A percentile compares a stretch with the other conserved stretches of the same genome.
phyloP scores from a whole-genome alignment of 2,797 vertebrate genomes.

The Catostomus latipinnis region DNA sequence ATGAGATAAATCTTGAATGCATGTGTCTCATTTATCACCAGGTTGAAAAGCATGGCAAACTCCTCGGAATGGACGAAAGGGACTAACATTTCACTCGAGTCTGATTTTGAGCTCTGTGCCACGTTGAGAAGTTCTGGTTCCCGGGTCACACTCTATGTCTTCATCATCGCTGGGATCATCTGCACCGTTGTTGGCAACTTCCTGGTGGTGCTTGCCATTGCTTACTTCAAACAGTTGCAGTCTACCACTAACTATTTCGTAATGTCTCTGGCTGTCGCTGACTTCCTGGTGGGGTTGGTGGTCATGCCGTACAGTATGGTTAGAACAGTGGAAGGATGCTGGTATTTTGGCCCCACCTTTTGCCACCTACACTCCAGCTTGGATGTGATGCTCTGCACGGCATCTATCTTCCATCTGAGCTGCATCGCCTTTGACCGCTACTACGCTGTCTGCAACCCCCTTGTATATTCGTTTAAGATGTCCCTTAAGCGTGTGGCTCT shows the following conservation, averaged over 20 bases:
- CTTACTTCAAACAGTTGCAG: constrained; percentile 83
- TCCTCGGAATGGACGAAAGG: constrained; percentile 54
- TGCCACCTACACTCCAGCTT: constrained; percentile 84
- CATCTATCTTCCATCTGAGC: constrained; percentile 85
- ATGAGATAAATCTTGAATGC: constrained; percentile 16
- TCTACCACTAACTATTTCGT: constrained; percentile 83
- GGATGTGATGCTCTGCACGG: constrained; percentile 85
- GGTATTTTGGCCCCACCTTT: constrained; percentile 81
- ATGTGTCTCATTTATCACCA: constrained; percentile 35
- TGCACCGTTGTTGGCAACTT: constrained; percentile 83
- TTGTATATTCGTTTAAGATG: constrained; percentile 81
- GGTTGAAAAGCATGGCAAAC: constrained; percentile 73
- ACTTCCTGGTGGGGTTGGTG: constrained; percentile 82
- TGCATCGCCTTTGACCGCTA: constrained; percentile 85
- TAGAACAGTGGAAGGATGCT: constrained; percentile 83
- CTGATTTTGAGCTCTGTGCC: constrained; percentile 64
- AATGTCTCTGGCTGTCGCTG: constrained; percentile 81
- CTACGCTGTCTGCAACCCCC: constrained; percentile 80
- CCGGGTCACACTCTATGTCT: constrained; percentile 70
- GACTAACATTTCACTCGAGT: constrained; percentile 67
- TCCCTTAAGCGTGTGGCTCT: constrained; percentile 70
- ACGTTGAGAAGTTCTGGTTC: constrained; percentile 64
- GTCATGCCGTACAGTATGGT: constrained; percentile 87
- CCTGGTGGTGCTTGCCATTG: constrained; percentile 80
- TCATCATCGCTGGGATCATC: constrained; percentile 72